Percentiles rank a stretch among this genome's conserved stretches.
phyloP scores from a whole-genome alignment of 1,140 invertebrate species.

The Cotesia glomerata region DNA sequence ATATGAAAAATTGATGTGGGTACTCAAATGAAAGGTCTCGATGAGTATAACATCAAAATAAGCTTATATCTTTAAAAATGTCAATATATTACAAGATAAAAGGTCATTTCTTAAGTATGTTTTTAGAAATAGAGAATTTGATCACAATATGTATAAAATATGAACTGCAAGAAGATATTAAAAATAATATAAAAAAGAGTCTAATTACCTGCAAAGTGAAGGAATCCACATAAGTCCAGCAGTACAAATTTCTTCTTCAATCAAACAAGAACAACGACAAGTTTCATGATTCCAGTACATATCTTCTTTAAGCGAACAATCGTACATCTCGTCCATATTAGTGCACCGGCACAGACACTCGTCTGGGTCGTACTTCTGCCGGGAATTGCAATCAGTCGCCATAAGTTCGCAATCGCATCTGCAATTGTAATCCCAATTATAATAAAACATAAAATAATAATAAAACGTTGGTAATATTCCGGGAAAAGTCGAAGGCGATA shows the following conservation, averaged over 20 bases:
- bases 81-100: too few relatives aligned
- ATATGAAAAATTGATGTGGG: too few relatives aligned
- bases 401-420: conserved; percentile 36
- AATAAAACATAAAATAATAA: too few relatives aligned
- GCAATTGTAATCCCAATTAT: background rate
- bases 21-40: too few relatives aligned
- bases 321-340: background rate
- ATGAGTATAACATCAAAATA: too few relatives aligned
- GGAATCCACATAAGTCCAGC: conserved; percentile 32
- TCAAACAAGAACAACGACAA: conserved; percentile 33
- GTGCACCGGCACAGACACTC: conserved; percentile 33
- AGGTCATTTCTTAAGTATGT: too few relatives aligned
- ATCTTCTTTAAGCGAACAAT: conserved; percentile 2
- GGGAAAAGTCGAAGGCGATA: too few relatives aligned
- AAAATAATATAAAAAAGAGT: too few relatives aligned
- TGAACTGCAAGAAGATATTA: too few relatives aligned
- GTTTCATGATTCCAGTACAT: conserved; percentile 33
- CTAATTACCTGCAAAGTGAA: conserved; percentile 29
- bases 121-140: too few relatives aligned
- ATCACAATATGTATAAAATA: too few relatives aligned
- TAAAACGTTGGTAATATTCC: background rate
- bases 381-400: conserved; percentile 23
- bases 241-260: conserved; percentile 23
- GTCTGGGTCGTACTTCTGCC: conserved; percentile 23
- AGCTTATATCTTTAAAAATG: too few relatives aligned